Percentiles rank a stretch among this genome's conserved stretches.
Evolutionary conservation across 2,113 vertebrate genomes (phyloP).

Genomic region (Euleptes europaea): DNA sequence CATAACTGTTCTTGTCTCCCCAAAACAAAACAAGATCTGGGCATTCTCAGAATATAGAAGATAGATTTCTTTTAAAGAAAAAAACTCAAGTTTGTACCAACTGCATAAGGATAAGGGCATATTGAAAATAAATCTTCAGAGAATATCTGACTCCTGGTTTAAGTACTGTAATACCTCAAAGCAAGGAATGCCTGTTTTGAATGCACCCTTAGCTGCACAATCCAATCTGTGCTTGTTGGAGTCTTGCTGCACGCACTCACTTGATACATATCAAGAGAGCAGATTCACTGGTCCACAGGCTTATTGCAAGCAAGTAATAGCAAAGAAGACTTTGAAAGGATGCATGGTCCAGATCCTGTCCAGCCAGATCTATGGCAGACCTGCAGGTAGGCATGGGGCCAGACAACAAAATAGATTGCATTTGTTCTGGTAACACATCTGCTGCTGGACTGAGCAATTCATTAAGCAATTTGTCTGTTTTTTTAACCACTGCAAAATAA

Average conservation of each 20-base stretch:
- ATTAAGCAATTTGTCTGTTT: conserved; percentile 14
- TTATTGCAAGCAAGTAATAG: conserved; percentile 48
- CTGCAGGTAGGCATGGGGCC: conserved; percentile 45
- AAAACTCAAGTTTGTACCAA: conserved; percentile 42
- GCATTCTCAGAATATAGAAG: not conserved
- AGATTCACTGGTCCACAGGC: conserved; percentile 31
- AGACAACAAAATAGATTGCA: conserved; percentile 34
- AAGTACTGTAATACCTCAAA: conserved; percentile 52
- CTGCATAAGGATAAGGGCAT: not conserved
- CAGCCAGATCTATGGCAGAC: conserved; percentile 44
- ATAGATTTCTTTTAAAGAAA: conserved; percentile 6
- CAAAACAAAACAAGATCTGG: conserved; percentile 43
- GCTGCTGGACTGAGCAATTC: conserved; percentile 46
- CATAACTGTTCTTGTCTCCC: not conserved
- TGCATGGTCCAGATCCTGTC: conserved; percentile 22
- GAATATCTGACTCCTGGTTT: conserved; percentile 49
- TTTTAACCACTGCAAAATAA: conserved; percentile 22
- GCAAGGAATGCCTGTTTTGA: conserved; percentile 44
- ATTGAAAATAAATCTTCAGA: conserved; percentile 54
- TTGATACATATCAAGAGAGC: conserved; percentile 52
- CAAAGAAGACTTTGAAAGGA: conserved; percentile 52
- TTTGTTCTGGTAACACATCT: conserved; percentile 34
- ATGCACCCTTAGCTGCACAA: conserved; percentile 42
- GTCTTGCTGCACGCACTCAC: conserved; percentile 24
- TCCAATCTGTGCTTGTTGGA: conserved; percentile 33